A percentile compares a stretch with the other conserved stretches of the same genome.
Conservation (phyloP, 1,140 invertebrate genomes). For the Sminthurinus signatus region DNA sequence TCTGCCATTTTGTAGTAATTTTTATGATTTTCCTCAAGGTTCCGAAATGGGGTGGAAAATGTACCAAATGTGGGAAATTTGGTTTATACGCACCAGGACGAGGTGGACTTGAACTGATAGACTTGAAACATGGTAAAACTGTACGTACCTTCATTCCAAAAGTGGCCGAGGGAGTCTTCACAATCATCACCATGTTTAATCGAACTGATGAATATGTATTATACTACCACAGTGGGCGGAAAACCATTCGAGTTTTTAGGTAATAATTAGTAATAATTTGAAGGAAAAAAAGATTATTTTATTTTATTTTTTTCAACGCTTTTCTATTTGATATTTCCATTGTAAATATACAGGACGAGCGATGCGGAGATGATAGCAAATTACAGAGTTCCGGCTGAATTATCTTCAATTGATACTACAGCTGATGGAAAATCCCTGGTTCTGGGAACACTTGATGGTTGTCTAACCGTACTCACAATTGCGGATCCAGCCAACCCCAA, state of each 20-base stretch:
- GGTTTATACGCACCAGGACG: slow-evolving; percentile 87
- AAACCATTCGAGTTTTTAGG: slow-evolving; percentile 87
- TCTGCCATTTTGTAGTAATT: too few relatives aligned
- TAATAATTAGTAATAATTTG: slow-evolving; percentile 47
- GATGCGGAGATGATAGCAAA: slow-evolving; percentile 88
- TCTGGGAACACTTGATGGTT: slow-evolving; percentile 87
- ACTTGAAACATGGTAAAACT: slow-evolving; percentile 71
- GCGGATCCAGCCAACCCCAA: slow-evolving; percentile 65
- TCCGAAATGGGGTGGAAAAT: slow-evolving; percentile 75
- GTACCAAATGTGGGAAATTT: slow-evolving; percentile 78
- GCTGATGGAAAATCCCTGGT: slow-evolving; percentile 74
- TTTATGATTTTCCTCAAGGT: too few relatives aligned
- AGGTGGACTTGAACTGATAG: slow-evolving; percentile 85
- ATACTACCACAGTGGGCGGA: slow-evolving; percentile 91
- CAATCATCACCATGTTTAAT: slow-evolving; percentile 89
- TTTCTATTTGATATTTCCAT: slow-evolving; percentile 30
- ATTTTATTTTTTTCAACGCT: slow-evolving; percentile 37
- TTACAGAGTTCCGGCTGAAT: slow-evolving; percentile 83
- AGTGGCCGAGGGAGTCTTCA: slow-evolving; percentile 93
- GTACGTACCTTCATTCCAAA: slow-evolving; percentile 81
- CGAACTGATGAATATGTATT: slow-evolving; percentile 85
- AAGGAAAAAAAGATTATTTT: neutral
- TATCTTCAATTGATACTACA: slow-evolving; percentile 76
- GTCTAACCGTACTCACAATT: slow-evolving; percentile 83
- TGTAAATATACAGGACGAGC: slow-evolving; percentile 55